Conservation (phyloP, 2,888 invertebrate genomes). For the Anaspis maculata region DNA sequence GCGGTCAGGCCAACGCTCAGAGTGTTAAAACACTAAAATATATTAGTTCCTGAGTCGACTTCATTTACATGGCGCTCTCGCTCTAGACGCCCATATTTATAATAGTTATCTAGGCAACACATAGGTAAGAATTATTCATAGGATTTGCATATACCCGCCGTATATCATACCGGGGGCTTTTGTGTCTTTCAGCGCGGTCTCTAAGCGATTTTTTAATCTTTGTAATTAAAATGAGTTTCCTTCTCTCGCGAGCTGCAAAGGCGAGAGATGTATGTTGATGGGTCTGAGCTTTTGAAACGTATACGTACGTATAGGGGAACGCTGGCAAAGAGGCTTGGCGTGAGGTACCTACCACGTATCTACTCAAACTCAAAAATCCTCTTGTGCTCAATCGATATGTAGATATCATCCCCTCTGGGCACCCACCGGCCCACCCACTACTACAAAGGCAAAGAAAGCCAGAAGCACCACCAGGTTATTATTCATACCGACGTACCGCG, state of each 20-base stretch:
- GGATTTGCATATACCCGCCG: slow-evolving; percentile 35
- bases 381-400: no score
- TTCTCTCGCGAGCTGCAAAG: slow-evolving; percentile 29
- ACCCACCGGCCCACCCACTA: no score
- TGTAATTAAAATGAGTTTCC: slow-evolving; percentile 43
- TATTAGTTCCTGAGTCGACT: slow-evolving; percentile 38
- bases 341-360: no score
- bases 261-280: slow-evolving; percentile 22
- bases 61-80: slow-evolving; percentile 36
- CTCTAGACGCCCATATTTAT: slow-evolving; percentile 34
- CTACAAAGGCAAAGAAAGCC: no score
- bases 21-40: slow-evolving; percentile 43
- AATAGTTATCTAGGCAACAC: slow-evolving; percentile 37
- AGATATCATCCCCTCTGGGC: no score
- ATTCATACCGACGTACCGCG: slow-evolving; percentile 22
- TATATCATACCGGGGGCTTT: slow-evolving; percentile 34
- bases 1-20: slow-evolving; percentile 35
- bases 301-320: no score
- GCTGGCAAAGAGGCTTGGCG: no score
- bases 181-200: slow-evolving; percentile 38
- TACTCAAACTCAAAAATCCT: no score
- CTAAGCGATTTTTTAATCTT: slow-evolving; percentile 41
- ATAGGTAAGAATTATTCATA: slow-evolving; percentile 39
- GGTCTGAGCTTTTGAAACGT: slow-evolving; percentile 8
- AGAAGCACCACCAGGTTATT: slow-evolving; percentile 13